Conservation (phyloP, 2,888 invertebrate genomes). For the Scrobipalpa costella region DNA sequence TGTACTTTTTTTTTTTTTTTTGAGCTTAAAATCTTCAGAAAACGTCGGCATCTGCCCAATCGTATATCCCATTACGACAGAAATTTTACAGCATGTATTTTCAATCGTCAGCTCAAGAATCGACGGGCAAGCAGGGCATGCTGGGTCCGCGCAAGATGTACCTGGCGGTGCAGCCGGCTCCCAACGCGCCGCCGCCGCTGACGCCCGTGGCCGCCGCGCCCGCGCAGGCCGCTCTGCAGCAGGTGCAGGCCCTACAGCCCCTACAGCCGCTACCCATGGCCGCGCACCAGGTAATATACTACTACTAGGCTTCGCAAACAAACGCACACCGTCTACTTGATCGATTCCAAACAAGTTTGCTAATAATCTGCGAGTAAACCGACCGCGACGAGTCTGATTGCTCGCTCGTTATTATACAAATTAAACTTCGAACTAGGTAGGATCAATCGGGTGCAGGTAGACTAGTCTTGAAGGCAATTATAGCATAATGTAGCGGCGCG, state of each 20-base stretch:
- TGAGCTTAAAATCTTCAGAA: no score
- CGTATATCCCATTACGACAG: background rate
- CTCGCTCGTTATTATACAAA: no score
- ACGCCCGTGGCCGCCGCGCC: conserved; percentile 45
- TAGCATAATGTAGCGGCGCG: no score
- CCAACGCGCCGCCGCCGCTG: conserved; percentile 62
- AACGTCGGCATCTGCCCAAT: no score
- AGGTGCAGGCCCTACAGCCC: conserved; percentile 52
- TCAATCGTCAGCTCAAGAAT: conserved; percentile 86
- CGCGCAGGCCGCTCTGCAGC: conserved; percentile 37
- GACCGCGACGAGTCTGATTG: no score
- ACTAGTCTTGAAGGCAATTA: no score
- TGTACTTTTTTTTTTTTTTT: no score
- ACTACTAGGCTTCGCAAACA: conserved; percentile 52
- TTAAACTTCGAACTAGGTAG: no score
- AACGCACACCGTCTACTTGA: background rate
- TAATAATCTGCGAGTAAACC: no score
- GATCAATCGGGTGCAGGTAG: no score
- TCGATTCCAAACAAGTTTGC: background rate
- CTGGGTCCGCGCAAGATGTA: conserved; percentile 93
- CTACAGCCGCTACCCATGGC: conserved; percentile 40
- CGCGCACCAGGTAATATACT: conserved; percentile 70
- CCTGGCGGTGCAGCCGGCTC: conserved; percentile 90
- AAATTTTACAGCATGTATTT: background rate
- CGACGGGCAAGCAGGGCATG: conserved; percentile 91